Evolutionary conservation across 2,113 vertebrate species (phyloP), one percentile per base, ranked within the genome.

Genomic region (Crotalus horridus): DNA sequence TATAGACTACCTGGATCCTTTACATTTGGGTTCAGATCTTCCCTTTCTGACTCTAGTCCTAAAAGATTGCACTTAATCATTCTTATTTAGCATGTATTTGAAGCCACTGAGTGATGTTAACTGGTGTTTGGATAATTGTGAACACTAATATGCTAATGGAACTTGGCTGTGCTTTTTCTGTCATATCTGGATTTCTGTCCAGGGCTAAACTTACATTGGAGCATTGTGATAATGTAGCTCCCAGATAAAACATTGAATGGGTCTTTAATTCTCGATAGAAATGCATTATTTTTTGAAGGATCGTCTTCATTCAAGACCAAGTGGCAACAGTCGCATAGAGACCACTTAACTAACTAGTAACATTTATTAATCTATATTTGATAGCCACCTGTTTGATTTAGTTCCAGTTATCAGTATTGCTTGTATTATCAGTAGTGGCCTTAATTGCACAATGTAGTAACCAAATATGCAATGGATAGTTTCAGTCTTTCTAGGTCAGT

Each of bases 401-500:
- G 29, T 33, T 69, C 53, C 21, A 53, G 46, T 21, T 43, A 39
- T 64, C 43, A 48, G 20, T 56, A 54, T n/a, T 33, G 29, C 20
- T 53, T 64, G 26, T n/a, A 29, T 26, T 59, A n/a, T 0, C 74
- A 61, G 48, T 23, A 1, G 29, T 69, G 13, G 29, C 43, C 92
- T 93, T 91, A 93, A 88, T 91, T 46, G 89, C 93, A 92, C 88
- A 93, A n/a, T n/a, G 11, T 64, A n/a, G 10, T n/a, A 12, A 17
- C 10, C 26, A 29, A 29, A n/a, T 64, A 64, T 13, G 26, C 61
- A 64, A 29, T n/a, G 61, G 61, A 64, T 64, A n/a, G 26, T 64
- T 64, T 69, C 29, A 69, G 4, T n/a, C 61, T 69, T n/a, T 64
- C 26, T 69, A n/a, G 26, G 12, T 69, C 58, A 59, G 58, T 26